Conservation (phyloP, 2,113 vertebrate species). For the Chrysemys picta region DNA sequence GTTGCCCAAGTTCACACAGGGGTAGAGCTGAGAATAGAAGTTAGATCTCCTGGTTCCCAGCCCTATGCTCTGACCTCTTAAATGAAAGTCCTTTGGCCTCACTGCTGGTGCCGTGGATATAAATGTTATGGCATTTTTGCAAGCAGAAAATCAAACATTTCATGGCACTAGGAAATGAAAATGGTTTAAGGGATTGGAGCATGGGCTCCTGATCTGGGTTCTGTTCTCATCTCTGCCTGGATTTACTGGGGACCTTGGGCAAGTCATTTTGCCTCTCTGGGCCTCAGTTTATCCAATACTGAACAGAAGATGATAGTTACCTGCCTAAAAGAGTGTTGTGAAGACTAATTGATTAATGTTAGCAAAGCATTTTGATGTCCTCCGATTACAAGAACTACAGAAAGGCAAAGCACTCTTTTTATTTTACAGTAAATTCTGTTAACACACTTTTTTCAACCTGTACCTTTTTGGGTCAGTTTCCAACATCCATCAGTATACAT, state of each 20-base stretch:
- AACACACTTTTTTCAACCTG: neutral
- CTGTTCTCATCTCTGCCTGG: neutral
- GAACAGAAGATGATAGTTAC: neutral
- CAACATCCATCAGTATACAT: neutral
- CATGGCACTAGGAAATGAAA: accelerated
- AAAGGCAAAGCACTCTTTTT: neutral
- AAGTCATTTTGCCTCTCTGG: neutral
- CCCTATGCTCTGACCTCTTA: neutral
- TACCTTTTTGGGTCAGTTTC: neutral
- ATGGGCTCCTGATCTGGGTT: neutral
- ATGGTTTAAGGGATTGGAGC: neutral
- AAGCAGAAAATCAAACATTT: neutral
- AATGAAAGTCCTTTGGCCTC: neutral
- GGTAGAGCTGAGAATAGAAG: neutral
- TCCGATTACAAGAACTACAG: neutral
- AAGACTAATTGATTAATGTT: neutral
- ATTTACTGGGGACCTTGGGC: neutral
- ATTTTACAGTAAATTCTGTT: neutral
- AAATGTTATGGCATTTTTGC: accelerated
- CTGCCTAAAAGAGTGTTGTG: neutral
- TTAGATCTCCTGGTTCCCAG: neutral
- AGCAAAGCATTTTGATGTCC: neutral
- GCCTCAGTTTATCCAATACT: neutral
- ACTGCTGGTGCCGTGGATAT: neutral
- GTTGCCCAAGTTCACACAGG: neutral